A percentile compares a stretch with the other conserved stretches of the same genome.
Evolutionary conservation across 2,797 vertebrate species (phyloP).

Genomic region (Myotis myotis): DNA sequence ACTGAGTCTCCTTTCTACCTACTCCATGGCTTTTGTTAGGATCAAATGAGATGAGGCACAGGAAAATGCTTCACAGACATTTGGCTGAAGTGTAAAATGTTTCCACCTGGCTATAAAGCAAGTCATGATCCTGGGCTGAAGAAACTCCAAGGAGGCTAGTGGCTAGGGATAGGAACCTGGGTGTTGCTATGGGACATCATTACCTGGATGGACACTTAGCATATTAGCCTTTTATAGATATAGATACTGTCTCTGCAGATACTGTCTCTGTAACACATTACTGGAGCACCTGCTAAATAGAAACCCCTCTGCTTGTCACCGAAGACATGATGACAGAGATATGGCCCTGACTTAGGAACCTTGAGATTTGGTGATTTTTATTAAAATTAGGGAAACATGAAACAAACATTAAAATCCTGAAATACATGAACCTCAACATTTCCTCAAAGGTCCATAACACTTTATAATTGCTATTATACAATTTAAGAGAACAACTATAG

Average conservation of each 20-base stretch:
- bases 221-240: too few relatives aligned
- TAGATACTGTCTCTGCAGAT: neutral
- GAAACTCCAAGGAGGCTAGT: too few relatives aligned
- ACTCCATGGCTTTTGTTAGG: too few relatives aligned
- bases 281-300: neutral
- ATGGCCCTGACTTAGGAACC: neutral
- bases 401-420: slow-evolving; percentile 5
- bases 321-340: neutral
- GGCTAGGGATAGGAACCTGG: too few relatives aligned
- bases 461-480: neutral
- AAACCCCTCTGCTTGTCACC: neutral
- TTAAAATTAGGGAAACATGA: neutral
- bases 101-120: too few relatives aligned
- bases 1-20: too few relatives aligned
- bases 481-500: neutral
- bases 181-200: too few relatives aligned
- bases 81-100: too few relatives aligned
- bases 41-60: too few relatives aligned
- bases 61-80: too few relatives aligned
- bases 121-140: too few relatives aligned
- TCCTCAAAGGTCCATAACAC: neutral
- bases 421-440: neutral
- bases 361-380: neutral
- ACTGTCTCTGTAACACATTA: neutral
- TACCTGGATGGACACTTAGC: too few relatives aligned